Conservation (phyloP, 2,797 vertebrate species). For the Hemibagrus guttatus region DNA sequence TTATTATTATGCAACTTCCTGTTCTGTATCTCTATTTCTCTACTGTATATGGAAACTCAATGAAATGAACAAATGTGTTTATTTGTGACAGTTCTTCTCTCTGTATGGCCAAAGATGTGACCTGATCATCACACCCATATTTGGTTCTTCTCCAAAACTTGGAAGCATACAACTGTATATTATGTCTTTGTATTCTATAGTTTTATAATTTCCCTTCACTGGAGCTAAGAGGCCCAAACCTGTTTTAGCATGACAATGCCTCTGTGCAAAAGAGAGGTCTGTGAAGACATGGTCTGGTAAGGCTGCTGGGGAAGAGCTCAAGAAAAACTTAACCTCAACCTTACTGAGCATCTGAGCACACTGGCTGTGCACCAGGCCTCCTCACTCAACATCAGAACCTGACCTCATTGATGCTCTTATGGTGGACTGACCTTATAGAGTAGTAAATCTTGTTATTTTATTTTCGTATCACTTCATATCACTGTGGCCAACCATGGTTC, state of each 20-base stretch:
- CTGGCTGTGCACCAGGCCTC: not conserved
- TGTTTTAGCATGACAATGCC: not conserved
- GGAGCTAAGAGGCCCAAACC: not conserved
- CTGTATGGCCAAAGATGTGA: not conserved
- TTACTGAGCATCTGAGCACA: not conserved
- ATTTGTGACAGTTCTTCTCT: not conserved
- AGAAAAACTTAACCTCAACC: not conserved
- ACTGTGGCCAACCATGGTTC: not conserved
- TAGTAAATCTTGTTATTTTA: not conserved
- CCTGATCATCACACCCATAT: not conserved
- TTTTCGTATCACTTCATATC: not conserved
- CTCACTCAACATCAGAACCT: not conserved
- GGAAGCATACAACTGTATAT: not conserved
- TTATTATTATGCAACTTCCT: not conserved
- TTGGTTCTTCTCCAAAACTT: not conserved
- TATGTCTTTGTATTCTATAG: not conserved
- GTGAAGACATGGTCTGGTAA: not conserved
- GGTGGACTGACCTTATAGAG: not conserved
- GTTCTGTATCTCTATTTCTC: not conserved
- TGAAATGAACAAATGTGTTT: not conserved
- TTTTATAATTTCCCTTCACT: not conserved
- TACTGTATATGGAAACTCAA: no score
- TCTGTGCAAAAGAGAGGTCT: not conserved
- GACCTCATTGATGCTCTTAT: not conserved
- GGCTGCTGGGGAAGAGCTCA: not conserved